Conservation (phyloP, 1,140 invertebrate genomes). For the Medauroidea extradentata region DNA sequence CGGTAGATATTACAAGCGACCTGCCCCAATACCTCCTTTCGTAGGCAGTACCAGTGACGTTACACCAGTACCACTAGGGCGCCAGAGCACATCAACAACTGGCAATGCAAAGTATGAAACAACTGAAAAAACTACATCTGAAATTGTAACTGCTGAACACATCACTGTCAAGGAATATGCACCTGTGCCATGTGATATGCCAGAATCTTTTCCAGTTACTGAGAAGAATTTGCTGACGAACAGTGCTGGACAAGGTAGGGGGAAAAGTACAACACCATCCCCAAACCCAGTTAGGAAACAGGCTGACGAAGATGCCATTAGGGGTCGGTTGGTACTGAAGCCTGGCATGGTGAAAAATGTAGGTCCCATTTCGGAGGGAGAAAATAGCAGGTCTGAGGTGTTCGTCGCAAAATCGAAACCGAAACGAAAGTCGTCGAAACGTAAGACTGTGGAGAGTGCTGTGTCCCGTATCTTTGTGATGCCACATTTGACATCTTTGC, state of each 20-base stretch:
- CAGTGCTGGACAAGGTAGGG: too few species aligned
- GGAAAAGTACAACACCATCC: too few species aligned
- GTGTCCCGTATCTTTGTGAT: conserved; percentile 4
- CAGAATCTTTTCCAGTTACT: too few species aligned
- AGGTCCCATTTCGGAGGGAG: background rate
- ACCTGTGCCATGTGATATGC: too few species aligned
- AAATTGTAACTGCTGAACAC: too few species aligned
- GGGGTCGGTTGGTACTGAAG: conserved; percentile 15
- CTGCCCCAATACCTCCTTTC: conserved; percentile 37
- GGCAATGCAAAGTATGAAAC: too few species aligned
- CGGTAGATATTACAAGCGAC: conserved; percentile 44
- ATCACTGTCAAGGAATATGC: too few species aligned
- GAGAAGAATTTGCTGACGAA: too few species aligned
- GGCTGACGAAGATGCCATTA: conserved; percentile 1
- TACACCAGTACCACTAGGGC: too few species aligned
- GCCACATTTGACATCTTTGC: conserved; percentile 6
- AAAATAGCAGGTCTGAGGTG: background rate
- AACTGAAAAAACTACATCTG: too few species aligned
- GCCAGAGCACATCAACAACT: too few species aligned
- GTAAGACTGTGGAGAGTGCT: background rate
- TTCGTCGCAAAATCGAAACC: conserved; percentile 1
- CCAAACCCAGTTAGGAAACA: background rate
- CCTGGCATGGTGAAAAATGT: conserved; percentile 11
- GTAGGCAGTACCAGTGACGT: too few species aligned
- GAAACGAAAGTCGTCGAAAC: conserved; percentile 1